Evolutionary conservation across 2,888 invertebrate species (phyloP).

Genomic region (Ophion obscuratus): DNA sequence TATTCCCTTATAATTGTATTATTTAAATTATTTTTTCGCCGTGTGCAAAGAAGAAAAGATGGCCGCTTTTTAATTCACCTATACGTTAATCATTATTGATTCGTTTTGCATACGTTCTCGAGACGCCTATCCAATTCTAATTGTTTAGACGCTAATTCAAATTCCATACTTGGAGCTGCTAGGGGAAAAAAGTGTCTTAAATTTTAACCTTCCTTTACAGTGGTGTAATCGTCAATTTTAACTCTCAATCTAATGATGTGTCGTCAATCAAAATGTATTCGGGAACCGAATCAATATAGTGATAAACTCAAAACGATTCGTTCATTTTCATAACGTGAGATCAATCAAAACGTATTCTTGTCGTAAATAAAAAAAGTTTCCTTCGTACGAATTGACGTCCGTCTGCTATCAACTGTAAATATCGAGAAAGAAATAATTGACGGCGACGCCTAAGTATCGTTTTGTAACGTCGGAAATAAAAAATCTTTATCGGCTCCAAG

Average conservation of each 20-base stretch:
- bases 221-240: neutral
- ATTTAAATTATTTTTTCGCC: slow-evolving; percentile 41
- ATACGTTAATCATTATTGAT: slow-evolving; percentile 47
- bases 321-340: neutral
- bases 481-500: slow-evolving; percentile 26
- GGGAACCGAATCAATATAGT: neutral
- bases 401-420: neutral
- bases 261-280: no score
- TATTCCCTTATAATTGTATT: slow-evolving; percentile 35
- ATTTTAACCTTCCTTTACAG: neutral
- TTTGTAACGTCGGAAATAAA: neutral
- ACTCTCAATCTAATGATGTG: neutral
- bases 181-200: neutral
- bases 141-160: slow-evolving; percentile 23
- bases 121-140: slow-evolving; percentile 24
- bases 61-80: slow-evolving; percentile 30
- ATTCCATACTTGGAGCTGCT: slow-evolving; percentile 45
- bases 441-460: neutral
- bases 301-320: neutral
- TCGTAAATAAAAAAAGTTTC: neutral
- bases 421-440: no score
- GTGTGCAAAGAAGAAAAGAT: slow-evolving; percentile 12
- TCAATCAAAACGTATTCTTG: neutral
- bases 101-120: slow-evolving; percentile 42
- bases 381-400: neutral